A percentile compares a stretch with the other conserved stretches of the same genome.
phyloP scores from a whole-genome alignment of 2,888 invertebrate species.

The Drosophila quasianomalipes region DNA sequence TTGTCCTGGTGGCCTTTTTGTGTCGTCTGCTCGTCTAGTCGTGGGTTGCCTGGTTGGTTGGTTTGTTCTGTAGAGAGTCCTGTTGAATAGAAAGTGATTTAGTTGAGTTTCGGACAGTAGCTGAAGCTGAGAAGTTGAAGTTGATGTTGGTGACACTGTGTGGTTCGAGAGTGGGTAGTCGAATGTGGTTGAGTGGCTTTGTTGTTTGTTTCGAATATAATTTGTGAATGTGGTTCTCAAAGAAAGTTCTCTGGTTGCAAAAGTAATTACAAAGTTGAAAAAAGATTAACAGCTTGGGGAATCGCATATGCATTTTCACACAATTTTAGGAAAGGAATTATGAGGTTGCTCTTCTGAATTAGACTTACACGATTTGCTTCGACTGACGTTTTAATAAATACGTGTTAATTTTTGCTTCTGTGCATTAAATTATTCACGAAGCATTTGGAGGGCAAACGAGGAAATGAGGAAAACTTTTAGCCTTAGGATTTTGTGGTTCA shows the following conservation, averaged over 20 bases:
- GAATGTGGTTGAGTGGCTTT: conserved; percentile 46
- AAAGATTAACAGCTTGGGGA: conserved; percentile 79
- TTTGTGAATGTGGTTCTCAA: conserved; percentile 56
- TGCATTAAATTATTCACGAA: conserved; percentile 56
- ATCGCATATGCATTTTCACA: conserved; percentile 22
- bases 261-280: conserved; percentile 83
- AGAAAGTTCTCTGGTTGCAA: conserved; percentile 72
- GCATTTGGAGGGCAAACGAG: conserved; percentile 21
- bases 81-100: conserved; percentile 78
- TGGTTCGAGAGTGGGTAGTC: conserved; percentile 4
- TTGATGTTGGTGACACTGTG: conserved; percentile 35
- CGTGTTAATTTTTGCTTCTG: conserved; percentile 54
- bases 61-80: conserved; percentile 41
- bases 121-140: conserved; percentile 20
- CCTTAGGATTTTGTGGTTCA: conserved; percentile 65
- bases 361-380: conserved; percentile 19
- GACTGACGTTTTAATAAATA: conserved; percentile 62
- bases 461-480: conserved; percentile 39
- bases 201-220: conserved; percentile 55
- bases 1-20: conserved; percentile 38
- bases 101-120: conserved; percentile 59
- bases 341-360: not conserved
- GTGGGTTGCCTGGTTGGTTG: conserved; percentile 17
- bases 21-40: conserved; percentile 29
- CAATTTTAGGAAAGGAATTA: not conserved